phyloP scores from a whole-genome alignment of 1,140 invertebrate species.

The Olivierus martensii region DNA sequence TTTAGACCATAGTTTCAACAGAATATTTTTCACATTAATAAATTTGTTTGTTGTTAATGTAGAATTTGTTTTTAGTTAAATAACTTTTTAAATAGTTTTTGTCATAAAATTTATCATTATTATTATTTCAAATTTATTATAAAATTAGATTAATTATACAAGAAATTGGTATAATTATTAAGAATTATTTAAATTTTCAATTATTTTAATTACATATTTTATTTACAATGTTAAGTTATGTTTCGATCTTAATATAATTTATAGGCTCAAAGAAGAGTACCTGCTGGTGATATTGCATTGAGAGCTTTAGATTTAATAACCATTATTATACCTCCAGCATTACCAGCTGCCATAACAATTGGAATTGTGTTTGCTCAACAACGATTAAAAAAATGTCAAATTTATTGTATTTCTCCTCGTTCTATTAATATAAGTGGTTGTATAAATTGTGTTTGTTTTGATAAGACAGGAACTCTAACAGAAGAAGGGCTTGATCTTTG shows the following conservation, averaged over 20 bases:
- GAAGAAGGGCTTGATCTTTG: constrained; percentile 87
- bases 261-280: constrained; percentile 9
- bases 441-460: constrained; percentile 85
- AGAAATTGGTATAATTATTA: no score
- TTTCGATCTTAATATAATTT: constrained; percentile 8
- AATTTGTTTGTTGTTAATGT: no score
- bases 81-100: no score
- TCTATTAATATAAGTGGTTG: constrained; percentile 84
- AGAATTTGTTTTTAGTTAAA: no score
- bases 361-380: constrained; percentile 70
- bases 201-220: constrained; percentile 1
- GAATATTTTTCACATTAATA: no score
- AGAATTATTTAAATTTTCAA: no score
- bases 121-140: no score
- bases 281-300: constrained; percentile 24
- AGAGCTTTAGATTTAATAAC: constrained; percentile 75
- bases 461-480: constrained; percentile 93
- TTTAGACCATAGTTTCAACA: no score
- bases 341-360: constrained; percentile 88
- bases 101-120: no score
- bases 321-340: constrained; percentile 82
- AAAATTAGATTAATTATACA: no score
- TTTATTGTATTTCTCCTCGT: constrained; percentile 81
- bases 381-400: constrained; percentile 52
- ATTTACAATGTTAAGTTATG: not conserved